Evolutionary conservation across 2,113 vertebrate genomes (phyloP).

Genomic region (Marcusenius ussheri): DNA sequence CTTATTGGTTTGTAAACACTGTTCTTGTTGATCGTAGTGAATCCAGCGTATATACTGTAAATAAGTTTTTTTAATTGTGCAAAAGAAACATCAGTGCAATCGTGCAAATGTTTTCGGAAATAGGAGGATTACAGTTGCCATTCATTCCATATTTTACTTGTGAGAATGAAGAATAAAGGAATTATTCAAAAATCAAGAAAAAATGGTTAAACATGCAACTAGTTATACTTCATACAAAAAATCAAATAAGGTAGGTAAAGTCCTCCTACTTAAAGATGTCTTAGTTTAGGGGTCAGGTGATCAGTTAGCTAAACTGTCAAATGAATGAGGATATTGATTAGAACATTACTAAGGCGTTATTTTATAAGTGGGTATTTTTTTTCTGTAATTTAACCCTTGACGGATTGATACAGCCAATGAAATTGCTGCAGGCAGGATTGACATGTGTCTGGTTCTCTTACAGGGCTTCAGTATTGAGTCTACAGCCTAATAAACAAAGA

Average conservation of each 20-base stretch:
- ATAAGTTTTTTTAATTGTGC: not conserved
- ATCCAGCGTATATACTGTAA: not conserved
- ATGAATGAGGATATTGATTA: not conserved
- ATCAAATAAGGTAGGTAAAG: not conserved
- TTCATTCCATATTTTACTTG: not conserved
- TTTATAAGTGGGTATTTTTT: not conserved
- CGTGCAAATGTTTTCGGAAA: not conserved
- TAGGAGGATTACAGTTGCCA: not conserved
- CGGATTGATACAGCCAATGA: conserved; percentile 2
- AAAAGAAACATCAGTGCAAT: not conserved
- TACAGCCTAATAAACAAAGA: conserved; percentile 12
- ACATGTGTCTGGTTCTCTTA: not conserved
- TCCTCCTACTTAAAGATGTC: not conserved
- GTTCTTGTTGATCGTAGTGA: not conserved
- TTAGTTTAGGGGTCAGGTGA: not conserved
- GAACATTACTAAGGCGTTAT: not conserved
- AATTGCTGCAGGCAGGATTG: not conserved
- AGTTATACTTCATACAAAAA: not conserved
- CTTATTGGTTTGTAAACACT: not conserved
- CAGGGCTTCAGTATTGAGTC: not conserved
- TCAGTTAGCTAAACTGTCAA: not conserved
- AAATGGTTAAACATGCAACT: not conserved
- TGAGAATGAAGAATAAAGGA: not conserved
- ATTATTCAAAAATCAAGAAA: not conserved
- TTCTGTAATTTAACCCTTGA: not conserved